A percentile compares a stretch with the other conserved stretches of the same genome.
Conservation (phyloP, 2,888 invertebrate species). For the Eupithecia pulchellata region DNA sequence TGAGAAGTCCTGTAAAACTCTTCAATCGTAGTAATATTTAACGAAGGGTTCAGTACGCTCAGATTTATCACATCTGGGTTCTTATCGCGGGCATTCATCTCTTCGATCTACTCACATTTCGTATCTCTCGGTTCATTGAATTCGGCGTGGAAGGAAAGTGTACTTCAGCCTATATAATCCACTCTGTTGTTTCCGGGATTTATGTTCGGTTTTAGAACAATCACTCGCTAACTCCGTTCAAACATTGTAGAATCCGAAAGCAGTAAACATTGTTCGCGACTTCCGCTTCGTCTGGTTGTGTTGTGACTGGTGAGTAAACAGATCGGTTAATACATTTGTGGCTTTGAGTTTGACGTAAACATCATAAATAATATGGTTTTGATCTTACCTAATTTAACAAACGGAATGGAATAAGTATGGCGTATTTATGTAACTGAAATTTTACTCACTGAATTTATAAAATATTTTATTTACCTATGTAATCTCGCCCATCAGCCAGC, state of each 20-base stretch:
- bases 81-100: constrained; percentile 28
- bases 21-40: constrained; percentile 30
- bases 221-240: constrained; percentile 1
- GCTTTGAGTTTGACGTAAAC: background rate
- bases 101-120: constrained; percentile 17
- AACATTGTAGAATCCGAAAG: constrained; percentile 6
- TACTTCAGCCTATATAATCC: constrained; percentile 12
- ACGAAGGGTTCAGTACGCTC: constrained; percentile 8
- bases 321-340: background rate
- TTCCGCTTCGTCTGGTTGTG: background rate
- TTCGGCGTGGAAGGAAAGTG: constrained; percentile 17
- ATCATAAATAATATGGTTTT: background rate
- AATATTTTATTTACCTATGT: background rate
- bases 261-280: constrained; percentile 12
- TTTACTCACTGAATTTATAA: background rate
- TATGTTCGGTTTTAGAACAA: constrained; percentile 3
- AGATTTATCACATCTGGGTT: constrained; percentile 26
- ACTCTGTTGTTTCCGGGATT: background rate
- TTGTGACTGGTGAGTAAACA: too few relatives aligned
- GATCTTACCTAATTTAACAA: background rate
- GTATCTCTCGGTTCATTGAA: constrained; percentile 41
- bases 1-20: constrained; percentile 12
- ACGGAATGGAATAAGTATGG: background rate
- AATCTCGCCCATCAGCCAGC: background rate
- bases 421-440: background rate